A percentile compares a stretch with the other conserved stretches of the same genome.
Evolutionary conservation across 2,113 vertebrate species (phyloP).

Genomic region (Rutilus rutilus): DNA sequence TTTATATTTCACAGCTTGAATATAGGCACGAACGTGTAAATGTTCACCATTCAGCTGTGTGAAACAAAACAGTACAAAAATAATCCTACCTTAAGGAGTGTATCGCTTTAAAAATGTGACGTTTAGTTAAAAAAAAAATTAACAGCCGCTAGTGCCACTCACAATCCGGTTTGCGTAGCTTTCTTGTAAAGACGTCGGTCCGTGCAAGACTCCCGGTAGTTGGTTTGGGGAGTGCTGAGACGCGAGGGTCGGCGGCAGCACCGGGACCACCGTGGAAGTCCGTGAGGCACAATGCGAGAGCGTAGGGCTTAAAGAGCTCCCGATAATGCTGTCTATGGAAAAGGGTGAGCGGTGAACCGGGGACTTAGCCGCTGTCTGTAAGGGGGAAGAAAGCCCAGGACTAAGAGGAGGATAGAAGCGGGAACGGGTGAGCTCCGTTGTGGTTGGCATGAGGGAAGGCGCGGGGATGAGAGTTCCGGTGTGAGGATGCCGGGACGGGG

Average conservation of each 20-base stretch:
- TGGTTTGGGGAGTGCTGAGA: conserved; percentile 66
- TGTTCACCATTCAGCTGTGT: conserved; percentile 77
- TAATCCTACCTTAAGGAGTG: conserved; percentile 82
- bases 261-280: conserved; percentile 80
- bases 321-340: conserved; percentile 93
- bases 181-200: conserved; percentile 75
- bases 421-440: conserved; percentile 81
- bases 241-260: conserved; percentile 76
- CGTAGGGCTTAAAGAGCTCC: conserved; percentile 77
- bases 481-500: conserved; percentile 73
- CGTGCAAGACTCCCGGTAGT: conserved; percentile 54
- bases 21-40: conserved; percentile 74
- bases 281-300: conserved; percentile 76
- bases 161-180: conserved; percentile 86
- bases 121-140: conserved; percentile 61
- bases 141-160: conserved; percentile 84
- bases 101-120: conserved; percentile 57
- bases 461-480: conserved; percentile 74
- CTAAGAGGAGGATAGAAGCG: conserved; percentile 84
- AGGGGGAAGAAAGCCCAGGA: conserved; percentile 70
- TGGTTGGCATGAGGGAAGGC: conserved; percentile 76
- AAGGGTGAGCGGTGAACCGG: conserved; percentile 84
- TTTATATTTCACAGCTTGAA: conserved; percentile 72
- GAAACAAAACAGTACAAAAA: conserved; percentile 81
- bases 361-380: conserved; percentile 73